A percentile compares a stretch with the other conserved stretches of the same genome.
phyloP scores from a whole-genome alignment of 1,140 invertebrate species.

The Papilio polytes region DNA sequence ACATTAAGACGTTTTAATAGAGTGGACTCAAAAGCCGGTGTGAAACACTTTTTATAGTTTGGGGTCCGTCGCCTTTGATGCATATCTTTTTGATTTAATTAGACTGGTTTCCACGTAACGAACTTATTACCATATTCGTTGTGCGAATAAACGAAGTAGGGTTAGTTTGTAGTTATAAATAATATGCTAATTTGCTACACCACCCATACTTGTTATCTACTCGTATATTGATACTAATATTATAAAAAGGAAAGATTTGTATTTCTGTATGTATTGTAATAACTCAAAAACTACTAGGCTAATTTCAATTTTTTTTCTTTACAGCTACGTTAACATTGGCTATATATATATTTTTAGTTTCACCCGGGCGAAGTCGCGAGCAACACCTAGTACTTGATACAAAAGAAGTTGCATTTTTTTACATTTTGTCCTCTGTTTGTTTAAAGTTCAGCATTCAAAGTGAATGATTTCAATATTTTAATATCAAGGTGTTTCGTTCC shows the following conservation, averaged over 20 bases:
- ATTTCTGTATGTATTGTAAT: too few species aligned
- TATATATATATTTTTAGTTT: too few species aligned
- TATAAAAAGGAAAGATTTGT: too few species aligned
- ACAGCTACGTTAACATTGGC: too few species aligned
- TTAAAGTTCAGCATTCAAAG: too few species aligned
- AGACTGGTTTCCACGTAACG: slow-evolving; percentile 2
- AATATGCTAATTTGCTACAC: background rate
- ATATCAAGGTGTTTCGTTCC: background rate
- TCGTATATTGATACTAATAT: too few species aligned
- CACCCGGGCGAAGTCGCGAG: too few species aligned
- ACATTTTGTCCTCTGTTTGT: too few species aligned
- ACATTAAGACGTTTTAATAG: slow-evolving; percentile 23
- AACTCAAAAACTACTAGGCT: too few species aligned
- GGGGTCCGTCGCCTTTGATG: background rate
- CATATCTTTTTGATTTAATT: slow-evolving; percentile 29
- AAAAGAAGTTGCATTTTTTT: too few species aligned
- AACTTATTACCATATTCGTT: slow-evolving; percentile 6
- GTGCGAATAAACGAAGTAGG: background rate
- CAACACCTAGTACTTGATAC: too few species aligned
- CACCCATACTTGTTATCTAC: background rate
- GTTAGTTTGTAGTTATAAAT: background rate
- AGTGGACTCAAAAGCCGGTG: slow-evolving; percentile 18
- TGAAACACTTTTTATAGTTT: slow-evolving; percentile 27
- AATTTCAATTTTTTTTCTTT: too few species aligned
- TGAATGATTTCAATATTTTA: background rate